phyloP scores from a whole-genome alignment of 1,140 invertebrate genomes.

The Lysiphlebus fabarum region DNA sequence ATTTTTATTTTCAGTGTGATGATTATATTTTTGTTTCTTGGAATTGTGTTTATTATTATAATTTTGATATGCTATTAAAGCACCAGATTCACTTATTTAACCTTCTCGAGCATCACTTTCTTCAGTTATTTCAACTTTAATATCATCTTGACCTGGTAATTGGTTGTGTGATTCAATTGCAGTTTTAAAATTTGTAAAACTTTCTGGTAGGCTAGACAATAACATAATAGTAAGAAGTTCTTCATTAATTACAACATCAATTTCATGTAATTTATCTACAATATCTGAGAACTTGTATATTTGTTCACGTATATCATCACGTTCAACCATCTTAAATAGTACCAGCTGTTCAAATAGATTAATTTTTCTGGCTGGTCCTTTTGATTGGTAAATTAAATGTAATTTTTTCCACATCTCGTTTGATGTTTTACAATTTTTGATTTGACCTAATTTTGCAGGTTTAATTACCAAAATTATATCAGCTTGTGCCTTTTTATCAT shows the following conservation, averaged over 20 bases:
- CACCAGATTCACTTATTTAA: neutral
- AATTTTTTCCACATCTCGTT: slow-evolving; percentile 8
- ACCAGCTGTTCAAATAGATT: slow-evolving; percentile 2
- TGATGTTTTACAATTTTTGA: slow-evolving; percentile 8
- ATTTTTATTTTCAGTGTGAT: too few relatives aligned
- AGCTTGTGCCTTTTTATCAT: slow-evolving; percentile 4
- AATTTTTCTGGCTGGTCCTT: slow-evolving; percentile 1
- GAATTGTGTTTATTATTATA: slow-evolving; percentile 2
- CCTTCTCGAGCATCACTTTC: slow-evolving; percentile 1
- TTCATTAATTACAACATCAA: slow-evolving; percentile 8
- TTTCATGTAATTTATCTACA: slow-evolving; percentile 15
- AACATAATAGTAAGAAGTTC: slow-evolving; percentile 3
- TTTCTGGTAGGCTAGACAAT: slow-evolving; percentile 7
- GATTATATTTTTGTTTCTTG: slow-evolving; percentile 2
- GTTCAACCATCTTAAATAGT: neutral
- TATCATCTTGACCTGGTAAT: neutral
- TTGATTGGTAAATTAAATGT: slow-evolving; percentile 6
- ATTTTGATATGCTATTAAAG: slow-evolving; percentile 8
- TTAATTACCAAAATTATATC: neutral
- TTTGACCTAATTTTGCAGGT: slow-evolving; percentile 3
- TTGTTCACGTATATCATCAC: slow-evolving; percentile 5
- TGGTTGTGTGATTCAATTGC: slow-evolving; percentile 13
- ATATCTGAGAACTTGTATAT: slow-evolving; percentile 9
- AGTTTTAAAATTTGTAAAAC: slow-evolving; percentile 12
- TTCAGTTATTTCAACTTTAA: slow-evolving; percentile 7